Conservation (phyloP, 2,113 vertebrate species). For the Fulmarus glacialis region DNA sequence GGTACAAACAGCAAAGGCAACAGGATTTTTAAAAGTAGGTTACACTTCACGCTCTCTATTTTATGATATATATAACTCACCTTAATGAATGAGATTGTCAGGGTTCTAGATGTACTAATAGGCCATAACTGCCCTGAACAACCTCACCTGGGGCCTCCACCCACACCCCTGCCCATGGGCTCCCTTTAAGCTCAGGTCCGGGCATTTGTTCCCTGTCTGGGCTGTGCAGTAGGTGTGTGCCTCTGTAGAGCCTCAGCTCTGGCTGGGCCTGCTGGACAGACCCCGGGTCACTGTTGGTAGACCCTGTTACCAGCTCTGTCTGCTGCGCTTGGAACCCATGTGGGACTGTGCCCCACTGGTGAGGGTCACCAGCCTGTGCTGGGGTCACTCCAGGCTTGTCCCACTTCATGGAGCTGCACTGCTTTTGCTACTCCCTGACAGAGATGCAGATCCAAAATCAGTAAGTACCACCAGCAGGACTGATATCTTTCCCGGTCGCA, state of each 20-base stretch:
- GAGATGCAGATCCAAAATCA: background rate
- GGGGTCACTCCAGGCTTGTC: background rate
- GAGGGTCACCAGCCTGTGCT: background rate
- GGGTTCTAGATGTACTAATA: background rate
- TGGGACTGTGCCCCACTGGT: background rate
- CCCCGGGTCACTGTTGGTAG: no score
- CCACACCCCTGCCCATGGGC: fast-evolving
- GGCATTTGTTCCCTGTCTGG: fast-evolving
- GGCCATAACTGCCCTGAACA: background rate
- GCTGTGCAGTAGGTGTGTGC: background rate
- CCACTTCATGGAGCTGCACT: fast-evolving
- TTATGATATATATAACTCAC: background rate
- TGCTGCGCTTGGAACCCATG: no score
- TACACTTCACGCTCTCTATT: background rate
- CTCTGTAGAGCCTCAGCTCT: background rate
- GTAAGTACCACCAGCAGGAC: background rate
- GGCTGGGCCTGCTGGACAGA: background rate
- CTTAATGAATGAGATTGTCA: background rate
- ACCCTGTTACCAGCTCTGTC: background rate
- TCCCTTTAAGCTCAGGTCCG: background rate
- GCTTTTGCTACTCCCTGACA: background rate
- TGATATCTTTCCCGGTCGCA: background rate
- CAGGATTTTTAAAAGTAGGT: background rate
- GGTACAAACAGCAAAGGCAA: background rate
- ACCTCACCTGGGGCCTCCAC: background rate